Evolutionary conservation across 2,888 invertebrate species (phyloP).

Genomic region (Drosophila demipolita): DNA sequence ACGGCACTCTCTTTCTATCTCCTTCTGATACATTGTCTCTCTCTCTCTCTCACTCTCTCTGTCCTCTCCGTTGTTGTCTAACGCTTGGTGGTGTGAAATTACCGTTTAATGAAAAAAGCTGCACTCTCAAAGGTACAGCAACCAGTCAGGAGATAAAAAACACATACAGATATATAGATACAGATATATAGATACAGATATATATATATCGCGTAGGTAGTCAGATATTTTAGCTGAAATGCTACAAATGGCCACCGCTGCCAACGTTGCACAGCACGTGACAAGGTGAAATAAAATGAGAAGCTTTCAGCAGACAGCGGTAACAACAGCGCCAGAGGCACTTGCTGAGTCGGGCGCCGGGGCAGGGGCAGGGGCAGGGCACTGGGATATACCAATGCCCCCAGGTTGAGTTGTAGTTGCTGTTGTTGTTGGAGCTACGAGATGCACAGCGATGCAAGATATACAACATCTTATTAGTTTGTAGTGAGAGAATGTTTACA

Average conservation of each 20-base stretch:
- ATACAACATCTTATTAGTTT: slow-evolving; percentile 78
- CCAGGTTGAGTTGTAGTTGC: slow-evolving; percentile 35
- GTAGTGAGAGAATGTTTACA: slow-evolving; percentile 60
- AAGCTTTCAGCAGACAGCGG: slow-evolving; percentile 70
- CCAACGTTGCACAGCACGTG: slow-evolving; percentile 72
- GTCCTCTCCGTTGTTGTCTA: slow-evolving; percentile 20
- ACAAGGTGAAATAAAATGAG: slow-evolving; percentile 79
- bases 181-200: slow-evolving; percentile 23
- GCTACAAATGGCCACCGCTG: slow-evolving; percentile 79
- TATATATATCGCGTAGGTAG: slow-evolving; percentile 68
- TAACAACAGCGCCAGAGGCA: slow-evolving; percentile 6
- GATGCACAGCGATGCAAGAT: slow-evolving; percentile 53
- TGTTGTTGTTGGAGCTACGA: slow-evolving; percentile 28
- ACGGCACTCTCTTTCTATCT: slow-evolving; percentile 15
- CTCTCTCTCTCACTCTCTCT: not conserved
- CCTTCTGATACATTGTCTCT: not conserved
- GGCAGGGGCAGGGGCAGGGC: not conserved
- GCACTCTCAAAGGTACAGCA: slow-evolving; percentile 41
- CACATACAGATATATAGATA: slow-evolving; percentile 30
- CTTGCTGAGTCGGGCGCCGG: not conserved
- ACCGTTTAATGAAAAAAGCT: slow-evolving; percentile 79
- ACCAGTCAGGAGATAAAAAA: slow-evolving; percentile 6
- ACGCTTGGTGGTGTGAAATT: slow-evolving; percentile 71
- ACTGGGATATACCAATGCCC: slow-evolving; percentile 38
- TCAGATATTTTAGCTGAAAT: slow-evolving; percentile 77